Evolutionary conservation across 1,140 invertebrate genomes (phyloP).

Genomic region (Lucilia cuprina): DNA sequence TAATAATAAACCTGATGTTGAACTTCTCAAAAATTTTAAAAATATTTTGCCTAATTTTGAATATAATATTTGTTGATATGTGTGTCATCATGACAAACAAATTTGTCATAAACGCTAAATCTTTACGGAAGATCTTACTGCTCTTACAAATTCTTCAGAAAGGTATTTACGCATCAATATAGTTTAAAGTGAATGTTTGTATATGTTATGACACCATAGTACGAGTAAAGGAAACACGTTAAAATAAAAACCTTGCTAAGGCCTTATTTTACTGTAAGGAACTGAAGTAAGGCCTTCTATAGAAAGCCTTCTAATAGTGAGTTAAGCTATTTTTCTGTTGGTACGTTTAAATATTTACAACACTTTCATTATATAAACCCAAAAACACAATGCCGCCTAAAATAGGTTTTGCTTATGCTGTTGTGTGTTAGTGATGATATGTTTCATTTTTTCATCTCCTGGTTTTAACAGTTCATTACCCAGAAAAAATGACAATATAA

Average conservation of each 20-base stretch:
- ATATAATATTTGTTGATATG: background rate
- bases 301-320: too few relatives aligned
- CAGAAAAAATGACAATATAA: background rate
- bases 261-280: too few relatives aligned
- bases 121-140: too few relatives aligned
- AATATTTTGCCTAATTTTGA: too few relatives aligned
- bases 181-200: background rate
- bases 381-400: background rate
- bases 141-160: background rate
- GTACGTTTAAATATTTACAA: too few relatives aligned
- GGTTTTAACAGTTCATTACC: constrained; percentile 1
- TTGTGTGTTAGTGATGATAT: too few relatives aligned
- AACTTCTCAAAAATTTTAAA: too few relatives aligned
- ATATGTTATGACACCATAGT: background rate
- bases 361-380: too few relatives aligned
- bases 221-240: background rate
- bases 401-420: background rate
- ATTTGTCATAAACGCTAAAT: background rate
- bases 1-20: too few relatives aligned
- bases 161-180: background rate
- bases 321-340: too few relatives aligned
- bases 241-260: too few relatives aligned
- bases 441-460: background rate
- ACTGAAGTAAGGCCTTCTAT: too few relatives aligned
- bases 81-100: background rate